Evolutionary conservation across 2,797 vertebrate genomes (phyloP).

Genomic region (Rhadinocentrus ornatus): DNA sequence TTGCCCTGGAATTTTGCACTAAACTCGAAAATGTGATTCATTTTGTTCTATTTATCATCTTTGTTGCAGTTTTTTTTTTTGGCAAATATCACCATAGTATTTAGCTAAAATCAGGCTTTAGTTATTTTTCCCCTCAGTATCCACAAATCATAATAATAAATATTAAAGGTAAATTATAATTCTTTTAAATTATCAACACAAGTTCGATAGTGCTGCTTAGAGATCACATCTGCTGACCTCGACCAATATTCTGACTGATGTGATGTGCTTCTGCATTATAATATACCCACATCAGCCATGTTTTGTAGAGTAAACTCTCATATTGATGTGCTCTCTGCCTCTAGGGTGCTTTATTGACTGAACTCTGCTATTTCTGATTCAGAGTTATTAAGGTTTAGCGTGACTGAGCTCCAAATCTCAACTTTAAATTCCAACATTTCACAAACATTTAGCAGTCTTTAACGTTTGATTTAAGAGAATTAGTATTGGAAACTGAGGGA

Average conservation of each 20-base stretch:
- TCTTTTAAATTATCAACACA: background rate
- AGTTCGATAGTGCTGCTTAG: background rate
- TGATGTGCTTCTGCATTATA: conserved; percentile 16
- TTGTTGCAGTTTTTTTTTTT: background rate
- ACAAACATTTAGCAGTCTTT: conserved; percentile 21
- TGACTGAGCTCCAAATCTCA: conserved; percentile 24
- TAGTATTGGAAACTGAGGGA: conserved; percentile 4
- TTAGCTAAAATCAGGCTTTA: background rate
- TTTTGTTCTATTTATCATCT: no score
- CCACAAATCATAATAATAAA: no score
- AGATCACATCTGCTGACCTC: conserved; percentile 9
- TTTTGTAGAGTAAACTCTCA: conserved; percentile 41
- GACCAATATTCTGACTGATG: conserved; percentile 11
- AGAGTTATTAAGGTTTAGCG: conserved; percentile 27
- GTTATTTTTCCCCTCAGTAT: no score
- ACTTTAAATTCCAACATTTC: conserved; percentile 20
- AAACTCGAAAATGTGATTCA: no score
- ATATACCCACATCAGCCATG: conserved; percentile 5
- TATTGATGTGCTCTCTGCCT: conserved; percentile 46
- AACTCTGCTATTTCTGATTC: conserved; percentile 33
- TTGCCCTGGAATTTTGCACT: no score
- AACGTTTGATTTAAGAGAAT: conserved; percentile 29
- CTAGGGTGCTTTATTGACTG: conserved; percentile 34
- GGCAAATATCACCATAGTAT: background rate
- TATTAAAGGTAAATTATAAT: background rate